Percentiles rank a stretch among this genome's conserved stretches.
Evolutionary conservation across 2,888 invertebrate species (phyloP).

Genomic region (Catocala nupta): DNA sequence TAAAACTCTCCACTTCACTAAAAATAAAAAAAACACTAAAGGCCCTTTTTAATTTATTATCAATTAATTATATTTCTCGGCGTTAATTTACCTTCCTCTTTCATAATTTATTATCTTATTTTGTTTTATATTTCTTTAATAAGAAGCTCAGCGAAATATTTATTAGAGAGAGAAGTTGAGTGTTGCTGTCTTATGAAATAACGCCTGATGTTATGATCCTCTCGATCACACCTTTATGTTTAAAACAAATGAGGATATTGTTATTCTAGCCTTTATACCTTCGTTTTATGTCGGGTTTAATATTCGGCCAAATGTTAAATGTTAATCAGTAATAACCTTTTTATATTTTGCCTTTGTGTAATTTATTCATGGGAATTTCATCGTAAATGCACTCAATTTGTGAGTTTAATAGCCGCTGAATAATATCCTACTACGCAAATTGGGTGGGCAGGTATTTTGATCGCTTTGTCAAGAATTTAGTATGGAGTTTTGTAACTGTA

Average conservation of each 20-base stretch:
- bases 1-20: slow-evolving; percentile 17
- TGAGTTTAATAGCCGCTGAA: background rate
- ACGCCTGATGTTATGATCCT: background rate
- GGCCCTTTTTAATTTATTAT: slow-evolving; percentile 46
- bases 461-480: background rate
- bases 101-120: slow-evolving; percentile 48
- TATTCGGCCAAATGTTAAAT: slow-evolving; percentile 5
- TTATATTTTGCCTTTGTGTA: slow-evolving; percentile 8
- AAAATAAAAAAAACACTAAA: slow-evolving; percentile 39
- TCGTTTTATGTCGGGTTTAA: slow-evolving; percentile 4
- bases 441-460: background rate
- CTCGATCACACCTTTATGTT: slow-evolving; percentile 5
- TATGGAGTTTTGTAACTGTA: no score
- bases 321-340: slow-evolving; percentile 12
- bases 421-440: background rate
- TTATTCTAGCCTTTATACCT: slow-evolving; percentile 1
- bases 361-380: slow-evolving; percentile 14
- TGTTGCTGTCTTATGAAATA: background rate
- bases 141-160: slow-evolving; percentile 13
- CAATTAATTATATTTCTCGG: slow-evolving; percentile 52
- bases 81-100: slow-evolving; percentile 46
- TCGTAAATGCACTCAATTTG: slow-evolving; percentile 12
- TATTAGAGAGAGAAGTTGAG: background rate
- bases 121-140: slow-evolving; percentile 40
- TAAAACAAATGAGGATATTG: background rate